Percentiles rank a stretch among this genome's conserved stretches.
Evolutionary conservation across 2,797 vertebrate species (phyloP).

Genomic region (Leuciscus waleckii): DNA sequence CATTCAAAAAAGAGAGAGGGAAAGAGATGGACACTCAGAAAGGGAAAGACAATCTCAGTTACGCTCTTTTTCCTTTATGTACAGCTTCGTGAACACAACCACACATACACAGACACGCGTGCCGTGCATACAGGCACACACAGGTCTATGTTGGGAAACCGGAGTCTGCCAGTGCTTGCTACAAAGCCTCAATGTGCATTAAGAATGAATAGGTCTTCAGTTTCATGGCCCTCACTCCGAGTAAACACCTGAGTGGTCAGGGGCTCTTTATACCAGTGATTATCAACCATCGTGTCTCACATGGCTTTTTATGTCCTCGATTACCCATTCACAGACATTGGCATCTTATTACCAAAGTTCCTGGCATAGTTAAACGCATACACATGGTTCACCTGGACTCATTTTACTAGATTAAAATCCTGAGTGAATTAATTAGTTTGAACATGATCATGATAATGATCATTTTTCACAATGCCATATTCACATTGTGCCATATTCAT

Average conservation of each 20-base stretch:
- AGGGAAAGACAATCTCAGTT: constrained; percentile 39
- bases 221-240: constrained; percentile 59
- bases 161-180: constrained; percentile 41
- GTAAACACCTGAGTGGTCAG: constrained; percentile 57
- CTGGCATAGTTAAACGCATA: constrained; percentile 32
- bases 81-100: constrained; percentile 11
- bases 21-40: constrained; percentile 14
- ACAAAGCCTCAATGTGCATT: constrained; percentile 55
- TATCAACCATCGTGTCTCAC: constrained; percentile 54
- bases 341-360: constrained; percentile 54
- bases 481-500: neutral
- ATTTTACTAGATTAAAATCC: constrained; percentile 32
- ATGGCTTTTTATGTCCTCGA: constrained; percentile 59
- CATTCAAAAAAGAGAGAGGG: constrained; percentile 6
- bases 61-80: constrained; percentile 45
- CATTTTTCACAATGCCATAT: neutral
- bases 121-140: constrained; percentile 36
- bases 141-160: constrained; percentile 47
- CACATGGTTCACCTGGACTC: constrained; percentile 13
- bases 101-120: constrained; percentile 10
- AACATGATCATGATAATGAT: neutral
- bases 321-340: constrained; percentile 52
- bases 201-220: constrained; percentile 60
- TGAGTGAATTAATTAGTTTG: neutral
- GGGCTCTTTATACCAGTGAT: constrained; percentile 55